Percentiles rank a stretch among this genome's conserved stretches.
These are phyloP conservation scores for Sarcophaga carnaria DNA, from an alignment of 2,888 invertebrate species.

Conservation along the genomic window DNA sequence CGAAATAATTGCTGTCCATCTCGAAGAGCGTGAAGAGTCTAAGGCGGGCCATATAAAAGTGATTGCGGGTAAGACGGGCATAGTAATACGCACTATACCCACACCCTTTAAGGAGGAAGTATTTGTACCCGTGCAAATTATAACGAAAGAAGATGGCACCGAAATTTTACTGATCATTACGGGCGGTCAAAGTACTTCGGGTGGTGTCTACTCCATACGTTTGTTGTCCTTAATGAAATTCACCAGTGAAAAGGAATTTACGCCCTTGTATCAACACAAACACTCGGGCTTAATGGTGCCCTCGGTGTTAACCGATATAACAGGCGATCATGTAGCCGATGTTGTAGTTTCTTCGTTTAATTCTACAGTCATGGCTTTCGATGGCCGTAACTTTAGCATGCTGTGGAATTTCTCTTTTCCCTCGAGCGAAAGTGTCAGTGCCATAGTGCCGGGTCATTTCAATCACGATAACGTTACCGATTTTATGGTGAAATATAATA, in stretches of 20 bases:
- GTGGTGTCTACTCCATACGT: constrained; percentile 86
- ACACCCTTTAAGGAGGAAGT: constrained; percentile 87
- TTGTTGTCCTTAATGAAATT: constrained; percentile 83
- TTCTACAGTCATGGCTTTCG: constrained; percentile 87
- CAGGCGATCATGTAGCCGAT: constrained; percentile 87
- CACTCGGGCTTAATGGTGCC: constrained; percentile 87
- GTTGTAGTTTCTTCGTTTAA: constrained; percentile 89
- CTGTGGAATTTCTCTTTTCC: constrained; percentile 89
- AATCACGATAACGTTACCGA: constrained; percentile 90
- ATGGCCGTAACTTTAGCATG: constrained; percentile 86
- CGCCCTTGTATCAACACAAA: constrained; percentile 84
- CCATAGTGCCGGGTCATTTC: constrained; percentile 90
- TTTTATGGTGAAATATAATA: constrained; percentile 87
- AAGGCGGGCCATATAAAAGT: constrained; percentile 86
- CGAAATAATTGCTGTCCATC: constrained; percentile 88
- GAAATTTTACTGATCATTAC: constrained; percentile 87
- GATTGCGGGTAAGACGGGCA: constrained; percentile 87
- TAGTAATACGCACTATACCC: constrained; percentile 84
- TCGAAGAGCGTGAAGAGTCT: constrained; percentile 83
- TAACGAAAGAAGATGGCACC: constrained; percentile 85
- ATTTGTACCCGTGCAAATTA: constrained; percentile 88
- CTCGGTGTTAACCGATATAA: constrained; percentile 87
- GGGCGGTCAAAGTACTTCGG: constrained; percentile 88
- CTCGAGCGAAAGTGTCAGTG: constrained; percentile 87
- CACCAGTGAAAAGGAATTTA: constrained; percentile 82